Percentiles rank a stretch among this genome's conserved stretches.
Conservation (phyloP, 2,888 invertebrate genomes). For the Drosophila eohydei region DNA sequence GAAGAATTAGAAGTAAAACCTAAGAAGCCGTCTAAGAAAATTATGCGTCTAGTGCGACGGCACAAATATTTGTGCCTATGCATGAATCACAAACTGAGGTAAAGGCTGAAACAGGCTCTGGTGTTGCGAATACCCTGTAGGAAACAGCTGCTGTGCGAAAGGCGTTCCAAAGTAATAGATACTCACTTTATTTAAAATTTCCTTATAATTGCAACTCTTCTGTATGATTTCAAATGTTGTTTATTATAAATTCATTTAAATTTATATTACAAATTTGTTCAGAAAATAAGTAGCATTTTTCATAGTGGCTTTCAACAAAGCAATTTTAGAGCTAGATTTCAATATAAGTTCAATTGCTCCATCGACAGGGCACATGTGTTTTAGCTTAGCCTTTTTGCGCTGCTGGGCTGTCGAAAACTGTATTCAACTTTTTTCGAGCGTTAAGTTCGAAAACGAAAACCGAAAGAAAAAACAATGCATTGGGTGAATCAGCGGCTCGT, state of each 20-base stretch:
- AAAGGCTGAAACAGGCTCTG: not conserved
- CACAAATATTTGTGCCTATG: not conserved
- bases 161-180: too few species aligned
- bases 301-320: not conserved
- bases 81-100: conserved; percentile 9
- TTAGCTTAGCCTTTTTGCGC: conserved; percentile 1
- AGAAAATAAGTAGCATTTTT: too few species aligned
- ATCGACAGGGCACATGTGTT: conserved; percentile 13
- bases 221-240: too few species aligned
- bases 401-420: conserved; percentile 17
- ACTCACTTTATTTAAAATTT: too few species aligned
- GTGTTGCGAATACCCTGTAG: not conserved
- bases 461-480: conserved; percentile 14
- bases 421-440: conserved; percentile 26
- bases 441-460: not conserved
- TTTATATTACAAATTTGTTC: too few species aligned
- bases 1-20: not conserved
- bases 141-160: too few species aligned
- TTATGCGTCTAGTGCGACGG: conserved; percentile 13
- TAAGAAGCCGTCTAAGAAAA: conserved; percentile 3
- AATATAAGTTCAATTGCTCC: not conserved
- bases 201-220: too few species aligned
- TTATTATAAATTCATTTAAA: too few species aligned
- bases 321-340: not conserved
- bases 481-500: conserved; percentile 40